phyloP scores from a whole-genome alignment of 1,140 invertebrate species.

The Alviniconcha marisindica region DNA sequence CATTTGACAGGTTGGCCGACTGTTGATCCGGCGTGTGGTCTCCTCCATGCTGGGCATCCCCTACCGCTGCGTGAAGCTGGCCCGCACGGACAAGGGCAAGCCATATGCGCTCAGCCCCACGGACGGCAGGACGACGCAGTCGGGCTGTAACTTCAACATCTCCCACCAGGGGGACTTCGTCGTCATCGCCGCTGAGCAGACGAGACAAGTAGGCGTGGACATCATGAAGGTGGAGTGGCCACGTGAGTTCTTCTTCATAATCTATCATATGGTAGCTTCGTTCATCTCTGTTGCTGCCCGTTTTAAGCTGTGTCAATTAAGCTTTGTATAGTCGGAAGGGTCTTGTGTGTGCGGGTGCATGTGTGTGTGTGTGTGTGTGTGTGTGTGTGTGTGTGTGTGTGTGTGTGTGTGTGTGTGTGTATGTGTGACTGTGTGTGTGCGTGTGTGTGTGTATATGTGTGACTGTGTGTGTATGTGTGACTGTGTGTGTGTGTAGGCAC shows the following conservation, averaged over 20 bases:
- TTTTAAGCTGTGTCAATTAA: no score
- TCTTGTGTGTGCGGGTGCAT: not conserved
- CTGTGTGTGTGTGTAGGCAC: no score
- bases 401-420: no score
- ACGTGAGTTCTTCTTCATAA: slow-evolving; percentile 55
- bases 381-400: no score
- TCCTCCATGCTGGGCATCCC: slow-evolving; percentile 79
- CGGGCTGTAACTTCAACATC: slow-evolving; percentile 86
- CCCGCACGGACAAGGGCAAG: slow-evolving; percentile 78
- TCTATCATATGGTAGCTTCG: no score
- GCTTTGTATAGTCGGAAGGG: no score
- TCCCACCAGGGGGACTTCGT: slow-evolving; percentile 94
- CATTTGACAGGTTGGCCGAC: slow-evolving; percentile 87
- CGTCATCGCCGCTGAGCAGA: slow-evolving; percentile 84
- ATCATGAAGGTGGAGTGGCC: slow-evolving; percentile 78
- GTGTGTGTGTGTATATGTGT: no score
- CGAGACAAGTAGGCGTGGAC: slow-evolving; percentile 77
- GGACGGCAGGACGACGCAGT: not conserved
- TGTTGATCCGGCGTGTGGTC: slow-evolving; percentile 90
- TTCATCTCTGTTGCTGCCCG: no score
- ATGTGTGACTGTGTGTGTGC: no score
- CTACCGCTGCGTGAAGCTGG: slow-evolving; percentile 81
- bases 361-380: slow-evolving; percentile 2
- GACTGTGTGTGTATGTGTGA: no score
- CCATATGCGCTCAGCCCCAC: slow-evolving; percentile 72